A percentile compares a stretch with the other conserved stretches of the same genome.
Conservation (phyloP, 2,797 vertebrate species). For the Enteromius argenteus region DNA sequence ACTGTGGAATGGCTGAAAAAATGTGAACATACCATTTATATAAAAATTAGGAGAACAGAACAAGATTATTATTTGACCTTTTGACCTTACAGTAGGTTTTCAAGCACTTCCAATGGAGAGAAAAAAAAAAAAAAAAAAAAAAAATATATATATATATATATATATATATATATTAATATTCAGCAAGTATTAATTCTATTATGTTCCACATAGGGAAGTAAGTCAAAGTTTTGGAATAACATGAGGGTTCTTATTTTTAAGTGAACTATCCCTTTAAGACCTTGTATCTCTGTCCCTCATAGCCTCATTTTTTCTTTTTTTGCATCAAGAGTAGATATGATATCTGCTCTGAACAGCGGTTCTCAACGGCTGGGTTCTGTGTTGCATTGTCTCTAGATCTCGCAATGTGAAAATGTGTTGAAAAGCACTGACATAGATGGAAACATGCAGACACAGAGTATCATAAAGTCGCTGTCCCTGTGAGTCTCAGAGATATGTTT, state of each 20-base stretch:
- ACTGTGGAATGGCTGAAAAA: background rate
- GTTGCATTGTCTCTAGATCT: background rate
- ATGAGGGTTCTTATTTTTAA: background rate
- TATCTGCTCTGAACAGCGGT: background rate
- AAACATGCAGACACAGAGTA: background rate
- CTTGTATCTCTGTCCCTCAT: background rate
- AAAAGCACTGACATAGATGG: background rate
- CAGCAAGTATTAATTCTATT: no score
- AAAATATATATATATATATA: no score
- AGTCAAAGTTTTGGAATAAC: background rate
- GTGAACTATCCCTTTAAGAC: background rate
- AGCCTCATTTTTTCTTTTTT: background rate
- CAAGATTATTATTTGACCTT: no score
- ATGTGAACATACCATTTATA: background rate
- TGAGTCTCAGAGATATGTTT: constrained; percentile 23
- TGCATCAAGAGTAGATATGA: background rate
- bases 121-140: no score
- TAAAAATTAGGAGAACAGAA: background rate
- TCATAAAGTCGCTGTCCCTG: background rate
- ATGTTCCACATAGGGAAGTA: no score
- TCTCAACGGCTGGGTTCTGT: background rate
- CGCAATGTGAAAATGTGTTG: constrained; percentile 10
- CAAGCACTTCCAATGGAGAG: no score
- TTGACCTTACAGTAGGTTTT: no score
- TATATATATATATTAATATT: no score